Evolutionary conservation across 2,113 vertebrate species (phyloP).

Genomic region (Egretta garzetta): DNA sequence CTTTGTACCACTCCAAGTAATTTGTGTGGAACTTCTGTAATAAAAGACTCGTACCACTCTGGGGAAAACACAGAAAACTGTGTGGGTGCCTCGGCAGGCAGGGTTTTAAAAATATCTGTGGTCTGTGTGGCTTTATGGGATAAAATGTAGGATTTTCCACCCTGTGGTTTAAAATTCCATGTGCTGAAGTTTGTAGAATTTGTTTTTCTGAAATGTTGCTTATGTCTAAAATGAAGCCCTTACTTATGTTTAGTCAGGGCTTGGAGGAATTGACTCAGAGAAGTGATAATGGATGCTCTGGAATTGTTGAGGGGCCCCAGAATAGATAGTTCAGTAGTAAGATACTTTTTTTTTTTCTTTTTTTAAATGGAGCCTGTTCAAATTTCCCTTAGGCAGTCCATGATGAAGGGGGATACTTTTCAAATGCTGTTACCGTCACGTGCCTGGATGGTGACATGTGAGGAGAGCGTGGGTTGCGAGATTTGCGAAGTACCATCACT

Average conservation of each 20-base stretch:
- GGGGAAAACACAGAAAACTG: not conserved
- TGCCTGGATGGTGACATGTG: not conserved
- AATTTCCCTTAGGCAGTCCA: not conserved
- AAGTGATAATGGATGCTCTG: not conserved
- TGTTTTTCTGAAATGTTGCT: constrained; percentile 48
- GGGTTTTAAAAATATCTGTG: constrained; percentile 15
- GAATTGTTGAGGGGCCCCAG: not conserved
- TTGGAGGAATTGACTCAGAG: not conserved
- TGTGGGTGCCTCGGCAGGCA: not conserved
- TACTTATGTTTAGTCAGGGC: not conserved
- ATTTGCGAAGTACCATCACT: not conserved
- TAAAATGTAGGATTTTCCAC: constrained; percentile 36
- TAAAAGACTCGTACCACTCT: not conserved
- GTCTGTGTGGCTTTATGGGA: constrained; percentile 29
- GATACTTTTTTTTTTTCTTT: not conserved
- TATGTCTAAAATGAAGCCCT: not conserved
- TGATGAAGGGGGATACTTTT: not conserved
- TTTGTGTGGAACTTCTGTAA: not conserved
- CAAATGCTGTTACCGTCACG: not conserved
- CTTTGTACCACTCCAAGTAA: not conserved
- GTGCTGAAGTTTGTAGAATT: constrained; percentile 15
- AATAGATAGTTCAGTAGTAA: not conserved
- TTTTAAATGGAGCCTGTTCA: not conserved
- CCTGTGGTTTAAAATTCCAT: constrained; percentile 11
- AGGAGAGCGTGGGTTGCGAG: not conserved